Conservation (phyloP, 2,113 vertebrate genomes). For the Rhynchomys soricoides region DNA sequence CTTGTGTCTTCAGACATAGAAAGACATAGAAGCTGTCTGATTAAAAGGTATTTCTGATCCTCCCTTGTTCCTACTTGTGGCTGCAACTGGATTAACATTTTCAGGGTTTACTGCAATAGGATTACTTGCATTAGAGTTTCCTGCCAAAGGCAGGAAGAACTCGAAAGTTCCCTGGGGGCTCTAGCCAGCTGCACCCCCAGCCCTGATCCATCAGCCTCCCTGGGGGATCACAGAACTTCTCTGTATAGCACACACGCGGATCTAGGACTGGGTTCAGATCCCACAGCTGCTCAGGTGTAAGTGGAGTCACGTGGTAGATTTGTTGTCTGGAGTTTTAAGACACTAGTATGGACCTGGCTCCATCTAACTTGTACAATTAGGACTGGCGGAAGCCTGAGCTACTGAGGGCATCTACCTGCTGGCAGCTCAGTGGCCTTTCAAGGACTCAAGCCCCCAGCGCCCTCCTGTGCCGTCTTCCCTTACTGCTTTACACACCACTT, state of each 20-base stretch:
- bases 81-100: neutral
- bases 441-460: neutral
- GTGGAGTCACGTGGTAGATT: neutral
- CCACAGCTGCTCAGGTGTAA: neutral
- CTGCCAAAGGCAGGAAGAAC: neutral
- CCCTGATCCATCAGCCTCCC: neutral
- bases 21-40: neutral
- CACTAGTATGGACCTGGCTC: neutral
- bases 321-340: neutral
- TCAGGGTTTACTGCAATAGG: neutral
- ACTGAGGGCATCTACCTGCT: too few relatives aligned
- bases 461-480: neutral
- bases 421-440: neutral
- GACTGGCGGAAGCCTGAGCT: neutral
- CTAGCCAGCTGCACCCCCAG: neutral
- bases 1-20: neutral
- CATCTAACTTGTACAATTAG: neutral
- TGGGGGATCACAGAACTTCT: accelerated
- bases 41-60: neutral
- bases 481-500: neutral
- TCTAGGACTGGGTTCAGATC: neutral
- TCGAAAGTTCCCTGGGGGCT: neutral
- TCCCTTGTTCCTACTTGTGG: neutral
- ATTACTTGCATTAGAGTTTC: neutral
- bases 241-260: neutral